phyloP scores from a whole-genome alignment of 2,113 vertebrate species.

The Pollachius pollachius region DNA sequence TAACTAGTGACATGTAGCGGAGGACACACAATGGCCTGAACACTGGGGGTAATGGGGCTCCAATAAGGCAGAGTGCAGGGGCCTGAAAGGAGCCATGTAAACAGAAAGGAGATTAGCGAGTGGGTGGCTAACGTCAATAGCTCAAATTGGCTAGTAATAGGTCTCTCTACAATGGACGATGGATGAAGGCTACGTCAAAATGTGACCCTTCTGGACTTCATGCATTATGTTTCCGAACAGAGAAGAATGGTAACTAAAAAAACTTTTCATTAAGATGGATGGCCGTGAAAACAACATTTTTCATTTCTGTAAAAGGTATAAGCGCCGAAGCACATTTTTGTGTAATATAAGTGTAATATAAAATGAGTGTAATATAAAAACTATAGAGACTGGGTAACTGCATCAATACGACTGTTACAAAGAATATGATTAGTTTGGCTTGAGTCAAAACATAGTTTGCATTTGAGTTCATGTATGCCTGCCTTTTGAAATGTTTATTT shows the following conservation, averaged over 20 bases:
- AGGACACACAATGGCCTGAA: slow-evolving; percentile 62
- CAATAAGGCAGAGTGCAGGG: slow-evolving; percentile 69
- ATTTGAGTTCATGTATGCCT: too few species aligned
- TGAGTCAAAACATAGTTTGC: too few species aligned
- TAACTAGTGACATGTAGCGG: slow-evolving; percentile 67
- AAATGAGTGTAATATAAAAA: too few species aligned
- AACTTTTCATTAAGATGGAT: neutral
- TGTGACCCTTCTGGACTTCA: slow-evolving; percentile 48
- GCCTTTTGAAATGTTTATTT: too few species aligned
- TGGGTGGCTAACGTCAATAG: slow-evolving; percentile 40
- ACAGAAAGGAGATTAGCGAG: slow-evolving; percentile 60
- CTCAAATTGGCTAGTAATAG: slow-evolving; percentile 37
- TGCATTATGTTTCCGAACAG: too few species aligned
- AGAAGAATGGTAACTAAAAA: neutral
- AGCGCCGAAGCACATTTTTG: too few species aligned
- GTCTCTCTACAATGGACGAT: slow-evolving; percentile 11
- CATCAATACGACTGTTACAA: too few species aligned
- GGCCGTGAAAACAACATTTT: too few species aligned
- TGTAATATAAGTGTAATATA: too few species aligned
- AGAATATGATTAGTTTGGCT: too few species aligned
- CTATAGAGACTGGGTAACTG: too few species aligned
- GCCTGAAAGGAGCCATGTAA: slow-evolving; percentile 44
- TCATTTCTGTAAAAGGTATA: too few species aligned
- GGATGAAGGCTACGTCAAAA: slow-evolving; percentile 51
- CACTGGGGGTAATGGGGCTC: slow-evolving; percentile 37